Evolutionary conservation across 2,797 vertebrate genomes (phyloP), one percentile per base, ranked within the genome.

Genomic region (Bufotes viridis): DNA sequence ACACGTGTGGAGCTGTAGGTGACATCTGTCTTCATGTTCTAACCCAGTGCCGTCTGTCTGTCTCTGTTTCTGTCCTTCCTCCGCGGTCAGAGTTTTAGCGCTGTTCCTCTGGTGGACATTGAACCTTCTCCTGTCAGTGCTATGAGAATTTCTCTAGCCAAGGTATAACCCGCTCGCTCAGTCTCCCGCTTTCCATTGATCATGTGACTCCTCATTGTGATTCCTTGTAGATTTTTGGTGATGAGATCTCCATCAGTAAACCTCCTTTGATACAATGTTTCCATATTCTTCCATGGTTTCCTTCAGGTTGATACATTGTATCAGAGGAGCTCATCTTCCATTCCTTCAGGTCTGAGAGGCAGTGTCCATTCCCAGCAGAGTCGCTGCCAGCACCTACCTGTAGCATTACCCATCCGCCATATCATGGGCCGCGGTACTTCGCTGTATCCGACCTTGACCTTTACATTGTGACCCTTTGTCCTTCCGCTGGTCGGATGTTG

Each of bases 111-210:
- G 97, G 98, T 99, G 97, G 98, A 99, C 94, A 97, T 99, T 95
- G 98, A 99, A 94, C 97, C 98, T 92, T 98, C 97, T 93, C 97
- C 97, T 93, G 96, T 99, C 97, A 98, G 97, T 97, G 97, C 97
- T 94, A 97, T 99, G 97, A 97, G 97, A 98, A 98, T 99, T 97
- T 99, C 97, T 92, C 96, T 99, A 96, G 97, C 97, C 91, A 97
- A 99, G 98, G 98, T 99, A 99, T 91, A 90, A 22, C 86, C 84
- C 22, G 22, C 57, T 76, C 70, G 10, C n/a, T 29, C 78, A 18
- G 24, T 79, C 14, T 29, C 79, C 34, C 79, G 11, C 78, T 22
- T 42, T 49, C 80, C 60, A 65, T 81, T 63, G 60, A 76, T 76
- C 74, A 53, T 76, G 49, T 76, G 51, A 53, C 20, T 24, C 22